phyloP scores from a whole-genome alignment of 2,113 vertebrate genomes.

The Empidonax alnorum region DNA sequence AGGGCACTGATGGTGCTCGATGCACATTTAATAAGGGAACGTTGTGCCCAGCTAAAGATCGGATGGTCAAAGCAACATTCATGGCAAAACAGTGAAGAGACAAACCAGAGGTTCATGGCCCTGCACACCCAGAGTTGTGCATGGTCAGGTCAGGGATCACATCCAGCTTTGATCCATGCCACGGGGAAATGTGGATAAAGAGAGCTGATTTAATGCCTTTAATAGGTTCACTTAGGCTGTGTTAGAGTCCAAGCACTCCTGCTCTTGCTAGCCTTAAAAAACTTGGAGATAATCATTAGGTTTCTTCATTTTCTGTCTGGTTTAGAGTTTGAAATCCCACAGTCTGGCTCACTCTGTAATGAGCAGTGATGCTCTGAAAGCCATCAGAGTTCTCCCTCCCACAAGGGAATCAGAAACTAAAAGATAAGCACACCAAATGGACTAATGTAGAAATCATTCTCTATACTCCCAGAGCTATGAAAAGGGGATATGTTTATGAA shows the following conservation, averaged over 20 bases:
- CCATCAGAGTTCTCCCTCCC: neutral
- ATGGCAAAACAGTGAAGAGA: neutral
- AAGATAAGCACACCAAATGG: neutral
- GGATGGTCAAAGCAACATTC: fast-evolving
- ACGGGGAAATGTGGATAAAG: neutral
- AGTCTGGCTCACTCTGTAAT: neutral
- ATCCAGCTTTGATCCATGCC: neutral
- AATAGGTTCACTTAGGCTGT: neutral
- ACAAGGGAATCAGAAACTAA: neutral
- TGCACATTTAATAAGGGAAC: neutral
- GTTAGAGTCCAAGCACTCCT: neutral
- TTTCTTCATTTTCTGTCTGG: neutral
- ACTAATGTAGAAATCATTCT: neutral
- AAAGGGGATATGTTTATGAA: neutral
- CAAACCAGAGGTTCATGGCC: neutral
- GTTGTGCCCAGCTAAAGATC: neutral
- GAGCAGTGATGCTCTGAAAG: neutral
- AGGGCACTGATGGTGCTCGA: neutral
- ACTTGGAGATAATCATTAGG: neutral
- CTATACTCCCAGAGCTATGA: neutral
- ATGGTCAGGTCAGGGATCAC: neutral
- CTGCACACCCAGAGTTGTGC: neutral
- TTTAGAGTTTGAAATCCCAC: neutral
- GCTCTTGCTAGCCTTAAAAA: neutral
- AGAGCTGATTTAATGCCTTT: neutral